phyloP scores from a whole-genome alignment of 92 coral and sea anemone genomes.

The Nematostella vectensis region DNA sequence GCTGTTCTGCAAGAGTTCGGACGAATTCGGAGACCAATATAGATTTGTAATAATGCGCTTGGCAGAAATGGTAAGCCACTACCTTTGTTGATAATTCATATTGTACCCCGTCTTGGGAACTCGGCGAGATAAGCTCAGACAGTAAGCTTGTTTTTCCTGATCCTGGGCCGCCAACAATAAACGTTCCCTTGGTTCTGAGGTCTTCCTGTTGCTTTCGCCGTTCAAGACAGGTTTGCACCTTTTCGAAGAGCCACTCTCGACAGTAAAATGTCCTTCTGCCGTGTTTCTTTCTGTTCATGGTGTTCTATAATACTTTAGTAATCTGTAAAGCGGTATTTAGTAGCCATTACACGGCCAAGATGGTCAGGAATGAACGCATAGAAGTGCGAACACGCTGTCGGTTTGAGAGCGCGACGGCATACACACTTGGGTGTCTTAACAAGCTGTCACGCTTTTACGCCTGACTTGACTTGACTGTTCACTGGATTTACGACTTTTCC shows the following conservation, averaged over 20 bases:
- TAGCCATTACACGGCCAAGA: neutral
- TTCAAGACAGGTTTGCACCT: conserved; percentile 69
- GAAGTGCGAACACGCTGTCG: neutral
- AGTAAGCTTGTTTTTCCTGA: conserved; percentile 88
- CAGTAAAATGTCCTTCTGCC: conserved; percentile 68
- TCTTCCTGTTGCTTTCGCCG: conserved; percentile 66
- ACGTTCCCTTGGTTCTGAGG: conserved; percentile 78
- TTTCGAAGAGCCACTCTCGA: conserved; percentile 97
- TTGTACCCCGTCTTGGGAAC: conserved; percentile 51
- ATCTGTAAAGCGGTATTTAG: conserved; percentile 1
- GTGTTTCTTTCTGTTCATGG: conserved; percentile 34
- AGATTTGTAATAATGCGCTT: conserved; percentile 68
- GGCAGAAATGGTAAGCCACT: conserved; percentile 79
- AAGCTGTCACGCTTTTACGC: neutral
- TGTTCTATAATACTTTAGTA: neutral
- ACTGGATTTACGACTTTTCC: neutral
- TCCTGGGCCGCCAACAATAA: conserved; percentile 92
- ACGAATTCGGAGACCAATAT: conserved; percentile 81
- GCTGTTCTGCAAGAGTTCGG: conserved; percentile 83
- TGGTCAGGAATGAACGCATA: neutral
- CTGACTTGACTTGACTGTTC: neutral
- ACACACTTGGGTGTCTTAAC: neutral
- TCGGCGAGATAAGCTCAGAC: conserved; percentile 72
- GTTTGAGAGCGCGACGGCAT: neutral
- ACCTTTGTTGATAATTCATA: conserved; percentile 64